Base-by-base conservation (phyloP, 30 jellyfish, hydroid and myxozoan genomes). In the Nemopilema nomurai region DNA sequence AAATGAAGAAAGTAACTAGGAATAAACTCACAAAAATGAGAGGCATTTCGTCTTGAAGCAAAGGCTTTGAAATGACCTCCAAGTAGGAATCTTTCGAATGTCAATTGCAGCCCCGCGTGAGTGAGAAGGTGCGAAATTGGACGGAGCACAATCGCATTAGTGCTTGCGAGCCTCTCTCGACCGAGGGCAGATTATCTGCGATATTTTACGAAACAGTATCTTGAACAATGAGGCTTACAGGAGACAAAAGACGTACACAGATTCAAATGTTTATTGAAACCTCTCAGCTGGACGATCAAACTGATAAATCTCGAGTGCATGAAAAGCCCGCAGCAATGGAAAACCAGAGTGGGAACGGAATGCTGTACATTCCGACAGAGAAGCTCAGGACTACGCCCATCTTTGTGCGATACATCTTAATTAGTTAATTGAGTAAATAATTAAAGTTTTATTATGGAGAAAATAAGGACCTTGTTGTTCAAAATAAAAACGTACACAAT, bases 41-140 rank as follows among this genome's bases (percentile, higher is more conserved):
- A 22, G 87, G 87, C 87, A 78, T 78, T 17, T 78, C 78, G 28
- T 19, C 18, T n/a, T n/a, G n/a, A n/a, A n/a, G n/a, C n/a, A n/a
- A n/a, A n/a, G n/a, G n/a, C n/a, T n/a, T n/a, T n/a, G n/a, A n/a
- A n/a, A n/a, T n/a, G n/a, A n/a, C n/a, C n/a, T n/a, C n/a, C n/a
- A n/a, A n/a, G n/a, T n/a, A n/a, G n/a, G n/a, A n/a, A 41, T 41
- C 6, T 13, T 41, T 41, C 57, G 57, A 41, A 41, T 41, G 57
- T 41, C 57, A 6, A 3, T 13, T 41, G 57, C 57, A 41, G 57
- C 13, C 9, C 13, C 9, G 13, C 13, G 57, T 41, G 13, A n/a
- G 13, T 41, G 57, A 41, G 6, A 41, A 13, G 57, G 57, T 41
- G 57, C 57, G 57, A 41, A 41, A 13, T 41, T 41, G 57, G 57